Conservation (phyloP, 2,888 invertebrate species). For the Yponomeuta cagnagella region DNA sequence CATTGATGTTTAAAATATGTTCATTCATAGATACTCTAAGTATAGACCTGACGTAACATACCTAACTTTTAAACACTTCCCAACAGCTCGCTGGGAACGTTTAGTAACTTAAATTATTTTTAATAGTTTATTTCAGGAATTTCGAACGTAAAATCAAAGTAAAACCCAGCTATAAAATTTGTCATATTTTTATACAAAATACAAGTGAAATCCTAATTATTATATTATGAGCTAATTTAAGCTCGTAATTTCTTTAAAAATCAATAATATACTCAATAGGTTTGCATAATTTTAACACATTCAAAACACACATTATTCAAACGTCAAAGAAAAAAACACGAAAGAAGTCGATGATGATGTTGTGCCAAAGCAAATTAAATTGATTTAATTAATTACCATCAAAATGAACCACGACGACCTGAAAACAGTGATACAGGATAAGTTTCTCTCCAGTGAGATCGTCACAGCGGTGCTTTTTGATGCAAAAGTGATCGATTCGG, state of each 20-base stretch:
- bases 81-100: not conserved
- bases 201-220: too few species aligned
- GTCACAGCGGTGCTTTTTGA: conserved; percentile 65
- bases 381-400: not conserved
- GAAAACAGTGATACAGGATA: conserved; percentile 65
- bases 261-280: not conserved
- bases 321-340: conserved; percentile 8
- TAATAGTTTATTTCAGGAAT: too few species aligned
- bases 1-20: not conserved
- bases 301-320: conserved; percentile 1
- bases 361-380: conserved; percentile 12
- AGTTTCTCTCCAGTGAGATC: conserved; percentile 65
- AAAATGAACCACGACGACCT: conserved; percentile 70
- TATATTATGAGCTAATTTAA: too few species aligned
- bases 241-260: too few species aligned
- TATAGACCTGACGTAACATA: not conserved
- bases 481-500: conserved; percentile 65
- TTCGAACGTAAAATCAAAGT: too few species aligned
- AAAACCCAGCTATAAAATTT: too few species aligned
- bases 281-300: not conserved
- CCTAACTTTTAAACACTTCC: not conserved
- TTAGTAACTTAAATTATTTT: not conserved
- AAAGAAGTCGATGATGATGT: conserved; percentile 8
- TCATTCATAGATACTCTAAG: not conserved
- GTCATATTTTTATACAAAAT: too few species aligned